phyloP scores from a whole-genome alignment of 1,140 invertebrate genomes.

The Drosophila tropicalis region DNA sequence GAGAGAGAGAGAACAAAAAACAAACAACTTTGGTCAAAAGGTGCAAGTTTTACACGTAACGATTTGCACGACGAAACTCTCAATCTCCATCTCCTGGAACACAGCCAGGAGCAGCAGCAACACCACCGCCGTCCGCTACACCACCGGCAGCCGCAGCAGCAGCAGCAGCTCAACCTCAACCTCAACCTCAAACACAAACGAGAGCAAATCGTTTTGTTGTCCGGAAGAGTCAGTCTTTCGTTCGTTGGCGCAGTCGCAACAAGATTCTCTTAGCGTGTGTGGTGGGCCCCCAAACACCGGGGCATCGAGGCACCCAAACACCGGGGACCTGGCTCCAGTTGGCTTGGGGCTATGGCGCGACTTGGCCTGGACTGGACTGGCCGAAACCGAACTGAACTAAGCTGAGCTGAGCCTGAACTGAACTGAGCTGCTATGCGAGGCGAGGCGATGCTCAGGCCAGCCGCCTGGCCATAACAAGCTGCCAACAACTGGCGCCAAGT shows the following conservation, averaged over 20 bases:
- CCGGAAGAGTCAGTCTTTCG: constrained; percentile 26
- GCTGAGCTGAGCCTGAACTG: constrained; percentile 30
- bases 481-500: constrained; percentile 83
- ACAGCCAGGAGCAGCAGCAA: too few relatives aligned
- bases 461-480: constrained; percentile 77
- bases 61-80: constrained; percentile 66
- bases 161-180: neutral
- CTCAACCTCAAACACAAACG: constrained; percentile 59
- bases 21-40: constrained; percentile 80
- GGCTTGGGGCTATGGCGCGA: constrained; percentile 68
- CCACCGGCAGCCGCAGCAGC: neutral
- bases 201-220: constrained; percentile 82
- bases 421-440: constrained; percentile 14
- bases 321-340: constrained; percentile 54
- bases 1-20: constrained; percentile 41
- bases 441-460: constrained; percentile 27
- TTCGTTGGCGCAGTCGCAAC: constrained; percentile 33
- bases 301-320: neutral
- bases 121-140: too few relatives aligned
- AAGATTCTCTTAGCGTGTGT: constrained; percentile 54
- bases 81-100: too few relatives aligned
- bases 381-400: neutral
- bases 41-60: constrained; percentile 81
- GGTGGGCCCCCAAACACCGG: constrained; percentile 48
- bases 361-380: constrained; percentile 17